phyloP scores from a whole-genome alignment of 2,113 vertebrate species.

The Pedetes capensis region DNA sequence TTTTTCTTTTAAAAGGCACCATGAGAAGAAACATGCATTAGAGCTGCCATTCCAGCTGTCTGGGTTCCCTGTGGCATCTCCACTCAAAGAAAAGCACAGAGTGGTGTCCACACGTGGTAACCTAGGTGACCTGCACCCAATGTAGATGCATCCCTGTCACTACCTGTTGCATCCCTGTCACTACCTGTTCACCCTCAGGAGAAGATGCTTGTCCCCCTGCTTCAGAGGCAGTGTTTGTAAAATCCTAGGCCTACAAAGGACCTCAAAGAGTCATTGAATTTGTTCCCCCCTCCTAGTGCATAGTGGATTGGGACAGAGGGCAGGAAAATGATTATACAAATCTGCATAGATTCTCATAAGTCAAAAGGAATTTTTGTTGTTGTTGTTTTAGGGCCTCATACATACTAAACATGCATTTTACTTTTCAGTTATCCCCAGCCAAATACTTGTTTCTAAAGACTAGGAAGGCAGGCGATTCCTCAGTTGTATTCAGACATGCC shows the following conservation, averaged over 20 bases:
- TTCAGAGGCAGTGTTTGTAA: background rate
- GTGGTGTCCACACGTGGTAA: too few species aligned
- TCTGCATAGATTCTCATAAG: background rate
- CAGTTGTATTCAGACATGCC: background rate
- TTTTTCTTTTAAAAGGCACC: conserved; percentile 8
- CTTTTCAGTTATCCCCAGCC: background rate
- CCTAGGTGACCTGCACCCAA: too few species aligned
- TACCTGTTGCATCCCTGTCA: too few species aligned
- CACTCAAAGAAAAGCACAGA: background rate
- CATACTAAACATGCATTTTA: background rate
- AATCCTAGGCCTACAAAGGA: background rate
- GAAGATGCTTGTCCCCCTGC: background rate
- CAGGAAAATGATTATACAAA: background rate
- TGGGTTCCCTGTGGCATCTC: background rate
- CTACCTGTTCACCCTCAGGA: background rate
- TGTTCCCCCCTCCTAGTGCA: background rate
- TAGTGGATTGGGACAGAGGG: background rate
- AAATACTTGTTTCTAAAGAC: background rate
- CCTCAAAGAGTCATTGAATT: background rate
- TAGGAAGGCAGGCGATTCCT: background rate
- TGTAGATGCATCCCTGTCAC: too few species aligned
- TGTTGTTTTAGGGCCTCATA: background rate
- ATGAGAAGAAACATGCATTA: background rate
- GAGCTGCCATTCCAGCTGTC: background rate
- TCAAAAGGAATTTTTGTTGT: background rate